Percentiles rank a stretch among this genome's conserved stretches.
Evolutionary conservation across 2,797 vertebrate genomes (phyloP).

Genomic region (Moxostoma hubbsi): DNA sequence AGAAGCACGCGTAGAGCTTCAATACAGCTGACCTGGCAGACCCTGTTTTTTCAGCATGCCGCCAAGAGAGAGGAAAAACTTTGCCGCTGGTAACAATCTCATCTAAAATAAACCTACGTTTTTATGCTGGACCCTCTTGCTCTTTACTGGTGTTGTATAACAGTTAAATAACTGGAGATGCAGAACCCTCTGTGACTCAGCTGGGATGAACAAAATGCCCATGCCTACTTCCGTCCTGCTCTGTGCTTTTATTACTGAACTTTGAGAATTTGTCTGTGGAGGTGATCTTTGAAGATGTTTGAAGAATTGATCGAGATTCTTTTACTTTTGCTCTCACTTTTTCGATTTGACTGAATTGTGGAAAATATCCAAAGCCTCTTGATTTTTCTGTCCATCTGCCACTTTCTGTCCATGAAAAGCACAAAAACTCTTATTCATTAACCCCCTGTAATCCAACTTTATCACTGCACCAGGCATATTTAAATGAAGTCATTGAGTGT

Average conservation of each 20-base stretch:
- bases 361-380: too few relatives aligned
- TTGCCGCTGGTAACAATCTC: constrained; percentile 24
- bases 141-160: constrained; percentile 25
- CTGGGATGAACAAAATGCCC: not conserved
- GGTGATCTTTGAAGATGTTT: not conserved
- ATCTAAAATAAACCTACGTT: constrained; percentile 61
- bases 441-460: too few relatives aligned
- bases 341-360: not conserved
- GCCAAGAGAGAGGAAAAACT: not conserved
- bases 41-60: constrained; percentile 22
- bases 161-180: constrained; percentile 5
- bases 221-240: not conserved
- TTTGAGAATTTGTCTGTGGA: not conserved
- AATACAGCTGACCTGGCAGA: constrained; percentile 27
- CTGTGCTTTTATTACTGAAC: not conserved
- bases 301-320: too few relatives aligned
- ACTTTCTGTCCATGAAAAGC: too few relatives aligned
- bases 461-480: too few relatives aligned
- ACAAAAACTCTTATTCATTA: too few relatives aligned
- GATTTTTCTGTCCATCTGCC: too few relatives aligned
- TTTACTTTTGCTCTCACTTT: too few relatives aligned
- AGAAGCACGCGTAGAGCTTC: constrained; percentile 16
- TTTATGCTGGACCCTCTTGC: constrained; percentile 1
- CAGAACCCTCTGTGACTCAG: constrained; percentile 9
- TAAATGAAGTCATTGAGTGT: too few relatives aligned